Conservation (phyloP, 2,797 vertebrate genomes). For the Tokudaia muenninki region DNA sequence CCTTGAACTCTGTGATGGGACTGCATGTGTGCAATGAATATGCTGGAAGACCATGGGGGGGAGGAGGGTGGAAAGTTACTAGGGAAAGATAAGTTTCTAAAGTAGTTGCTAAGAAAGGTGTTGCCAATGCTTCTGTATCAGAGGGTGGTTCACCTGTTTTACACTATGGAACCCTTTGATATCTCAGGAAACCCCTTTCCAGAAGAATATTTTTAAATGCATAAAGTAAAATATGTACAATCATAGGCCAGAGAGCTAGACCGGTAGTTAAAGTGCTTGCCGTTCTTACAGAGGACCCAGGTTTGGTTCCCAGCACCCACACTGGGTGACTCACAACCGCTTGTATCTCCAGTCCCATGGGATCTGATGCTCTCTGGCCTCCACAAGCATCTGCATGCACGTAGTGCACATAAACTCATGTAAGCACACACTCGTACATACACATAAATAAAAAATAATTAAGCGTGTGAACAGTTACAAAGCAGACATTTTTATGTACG, state of each 20-base stretch:
- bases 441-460: not conserved
- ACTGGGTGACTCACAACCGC: not conserved
- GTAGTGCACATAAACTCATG: not conserved
- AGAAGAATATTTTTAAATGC: not conserved
- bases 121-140: not conserved
- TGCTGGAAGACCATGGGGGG: not conserved
- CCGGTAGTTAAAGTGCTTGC: no score
- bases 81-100: constrained; percentile 22
- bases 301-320: not conserved
- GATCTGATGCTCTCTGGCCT: not conserved
- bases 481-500: not conserved
- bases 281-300: not conserved
- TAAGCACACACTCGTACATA: not conserved
- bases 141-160: not conserved
- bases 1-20: not conserved
- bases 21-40: not conserved
- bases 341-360: not conserved
- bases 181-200: not conserved
- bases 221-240: not conserved
- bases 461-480: not conserved
- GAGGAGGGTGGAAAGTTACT: not conserved
- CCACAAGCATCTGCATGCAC: not conserved
- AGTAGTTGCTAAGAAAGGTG: not conserved
- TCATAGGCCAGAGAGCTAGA: not conserved
- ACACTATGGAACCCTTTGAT: not conserved